phyloP scores from a whole-genome alignment of 2,797 vertebrate genomes.

The Podargus strigoides region DNA sequence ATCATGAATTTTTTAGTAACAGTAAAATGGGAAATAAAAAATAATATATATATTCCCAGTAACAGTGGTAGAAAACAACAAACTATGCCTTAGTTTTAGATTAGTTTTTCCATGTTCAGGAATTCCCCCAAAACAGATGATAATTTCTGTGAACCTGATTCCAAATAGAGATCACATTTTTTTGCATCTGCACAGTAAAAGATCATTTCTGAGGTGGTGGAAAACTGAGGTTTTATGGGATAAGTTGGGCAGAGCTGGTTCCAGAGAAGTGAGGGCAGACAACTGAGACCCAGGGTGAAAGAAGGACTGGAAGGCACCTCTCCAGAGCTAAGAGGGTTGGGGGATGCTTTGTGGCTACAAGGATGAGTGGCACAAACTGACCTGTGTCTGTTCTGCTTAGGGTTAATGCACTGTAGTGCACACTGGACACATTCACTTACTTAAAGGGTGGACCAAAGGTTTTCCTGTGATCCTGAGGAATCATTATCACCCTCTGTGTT shows the following conservation, averaged over 20 bases:
- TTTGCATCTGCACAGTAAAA: not conserved
- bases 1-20: not conserved
- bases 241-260: not conserved
- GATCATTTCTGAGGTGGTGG: not conserved
- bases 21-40: not conserved
- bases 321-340: not conserved
- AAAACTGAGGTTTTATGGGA: not conserved
- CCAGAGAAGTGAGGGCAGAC: not conserved
- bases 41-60: not conserved
- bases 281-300: rapidly evolving
- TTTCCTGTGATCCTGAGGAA: not conserved
- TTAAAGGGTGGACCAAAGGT: not conserved
- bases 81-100: not conserved
- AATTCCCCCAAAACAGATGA: not conserved
- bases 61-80: not conserved
- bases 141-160: not conserved
- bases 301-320: not conserved
- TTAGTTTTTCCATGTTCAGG: not conserved
- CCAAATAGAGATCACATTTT: not conserved
- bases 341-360: not conserved
- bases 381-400: not conserved
- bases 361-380: not conserved
- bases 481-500: not conserved
- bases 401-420: not conserved
- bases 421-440: not conserved